Evolutionary conservation across 2,888 invertebrate species (phyloP).

Genomic region (Yponomeuta cagnagella): DNA sequence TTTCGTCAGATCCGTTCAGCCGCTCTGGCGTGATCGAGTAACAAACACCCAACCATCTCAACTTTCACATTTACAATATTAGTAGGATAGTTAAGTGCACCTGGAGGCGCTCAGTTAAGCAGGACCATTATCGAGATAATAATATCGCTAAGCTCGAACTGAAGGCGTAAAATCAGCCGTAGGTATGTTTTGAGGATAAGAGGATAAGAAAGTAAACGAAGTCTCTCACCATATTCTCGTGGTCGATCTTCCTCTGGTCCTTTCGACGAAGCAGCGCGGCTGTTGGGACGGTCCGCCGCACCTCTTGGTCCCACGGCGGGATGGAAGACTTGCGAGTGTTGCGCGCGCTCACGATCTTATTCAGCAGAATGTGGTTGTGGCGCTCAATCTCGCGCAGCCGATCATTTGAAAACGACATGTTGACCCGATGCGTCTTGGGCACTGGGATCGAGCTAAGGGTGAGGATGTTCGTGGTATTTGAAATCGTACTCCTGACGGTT

Average conservation of each 20-base stretch:
- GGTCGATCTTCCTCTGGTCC: slow-evolving; percentile 73
- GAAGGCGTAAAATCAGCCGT: too few relatives aligned
- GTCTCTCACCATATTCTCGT: slow-evolving; percentile 69
- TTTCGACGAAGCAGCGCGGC: slow-evolving; percentile 71
- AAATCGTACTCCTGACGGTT: neutral
- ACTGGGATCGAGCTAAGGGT: slow-evolving; percentile 48
- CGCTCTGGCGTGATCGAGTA: too few relatives aligned
- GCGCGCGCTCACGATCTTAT: slow-evolving; percentile 72
- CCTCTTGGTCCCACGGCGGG: slow-evolving; percentile 36
- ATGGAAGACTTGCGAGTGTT: slow-evolving; percentile 51
- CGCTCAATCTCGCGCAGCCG: slow-evolving; percentile 76
- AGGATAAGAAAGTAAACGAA: neutral
- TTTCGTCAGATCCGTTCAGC: too few relatives aligned
- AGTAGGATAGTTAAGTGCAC: too few relatives aligned
- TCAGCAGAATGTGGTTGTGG: slow-evolving; percentile 75
- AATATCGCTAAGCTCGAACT: too few relatives aligned
- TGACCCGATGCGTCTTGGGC: slow-evolving; percentile 46
- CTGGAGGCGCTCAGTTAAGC: too few relatives aligned
- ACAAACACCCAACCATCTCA: too few relatives aligned
- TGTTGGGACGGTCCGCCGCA: slow-evolving; percentile 44
- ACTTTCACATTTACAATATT: too few relatives aligned
- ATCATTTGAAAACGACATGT: slow-evolving; percentile 77
- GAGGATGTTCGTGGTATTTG: neutral
- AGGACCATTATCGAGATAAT: too few relatives aligned
- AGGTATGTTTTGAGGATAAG: neutral